Percentiles rank a stretch among this genome's conserved stretches.
Conservation (phyloP, 2,113 vertebrate genomes). For the Cinclus cinclus region DNA sequence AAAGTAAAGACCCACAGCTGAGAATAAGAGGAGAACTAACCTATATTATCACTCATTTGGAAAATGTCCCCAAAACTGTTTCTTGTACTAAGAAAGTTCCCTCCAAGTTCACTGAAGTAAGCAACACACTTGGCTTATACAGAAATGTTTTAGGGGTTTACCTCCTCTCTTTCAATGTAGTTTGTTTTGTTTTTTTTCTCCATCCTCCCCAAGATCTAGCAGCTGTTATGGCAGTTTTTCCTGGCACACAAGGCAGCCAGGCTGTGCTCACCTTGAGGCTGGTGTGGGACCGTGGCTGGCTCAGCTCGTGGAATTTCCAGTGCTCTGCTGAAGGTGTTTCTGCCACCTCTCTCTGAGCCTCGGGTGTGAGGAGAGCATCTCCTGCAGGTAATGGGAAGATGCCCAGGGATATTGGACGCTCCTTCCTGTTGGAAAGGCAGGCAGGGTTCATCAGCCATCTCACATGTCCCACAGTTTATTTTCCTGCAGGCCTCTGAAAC, state of each 20-base stretch:
- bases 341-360: slow-evolving; percentile 78
- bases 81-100: background rate
- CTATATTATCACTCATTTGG: background rate
- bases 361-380: slow-evolving; percentile 84
- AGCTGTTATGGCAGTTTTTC: background rate
- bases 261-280: slow-evolving; percentile 88
- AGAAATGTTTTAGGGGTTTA: background rate
- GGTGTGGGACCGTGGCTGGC: slow-evolving; percentile 88
- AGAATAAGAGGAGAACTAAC: background rate
- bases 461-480: background rate
- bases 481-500: background rate
- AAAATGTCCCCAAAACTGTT: background rate
- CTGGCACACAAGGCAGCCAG: background rate
- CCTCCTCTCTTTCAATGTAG: background rate
- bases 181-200: background rate
- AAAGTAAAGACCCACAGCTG: background rate
- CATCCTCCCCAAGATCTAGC: background rate
- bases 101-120: background rate
- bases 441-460: background rate
- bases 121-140: background rate
- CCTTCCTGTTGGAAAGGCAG: slow-evolving; percentile 81
- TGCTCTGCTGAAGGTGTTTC: slow-evolving; percentile 86
- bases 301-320: slow-evolving; percentile 91
- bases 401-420: slow-evolving; percentile 91
- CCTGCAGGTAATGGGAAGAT: slow-evolving; percentile 86